A percentile compares a stretch with the other conserved stretches of the same genome.
phyloP scores from a whole-genome alignment of 2,797 vertebrate species.

The Anabacerthia variegaticeps region DNA sequence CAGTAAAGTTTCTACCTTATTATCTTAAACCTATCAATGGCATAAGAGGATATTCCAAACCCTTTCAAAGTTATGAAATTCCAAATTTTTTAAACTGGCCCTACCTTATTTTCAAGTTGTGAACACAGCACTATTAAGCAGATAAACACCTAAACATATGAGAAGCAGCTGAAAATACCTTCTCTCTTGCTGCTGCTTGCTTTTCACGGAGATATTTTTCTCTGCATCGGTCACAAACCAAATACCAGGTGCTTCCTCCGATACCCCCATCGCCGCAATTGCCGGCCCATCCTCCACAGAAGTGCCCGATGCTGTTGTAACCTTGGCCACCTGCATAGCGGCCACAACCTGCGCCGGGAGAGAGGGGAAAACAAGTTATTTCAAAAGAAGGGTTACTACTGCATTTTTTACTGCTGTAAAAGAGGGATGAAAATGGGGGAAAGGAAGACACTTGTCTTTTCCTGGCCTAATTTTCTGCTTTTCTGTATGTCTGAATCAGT shows the following conservation, averaged over 20 bases:
- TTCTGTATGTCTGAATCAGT: background rate
- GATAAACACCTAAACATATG: fast-evolving
- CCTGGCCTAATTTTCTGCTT: background rate
- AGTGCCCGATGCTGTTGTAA: constrained; percentile 98
- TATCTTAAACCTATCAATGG: background rate
- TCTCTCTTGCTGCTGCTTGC: constrained; percentile 95
- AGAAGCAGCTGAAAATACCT: constrained; percentile 78
- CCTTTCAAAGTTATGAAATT: background rate
- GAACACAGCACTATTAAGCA: background rate
- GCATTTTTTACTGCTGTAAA: background rate
- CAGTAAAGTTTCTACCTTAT: background rate
- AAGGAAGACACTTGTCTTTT: background rate
- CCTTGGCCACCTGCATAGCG: constrained; percentile 97
- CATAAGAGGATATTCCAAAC: background rate
- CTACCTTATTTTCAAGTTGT: background rate
- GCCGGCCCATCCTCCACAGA: constrained; percentile 98
- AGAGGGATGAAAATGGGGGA: background rate
- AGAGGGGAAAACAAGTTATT: background rate
- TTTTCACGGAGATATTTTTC: constrained; percentile 98
- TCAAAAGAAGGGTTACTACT: background rate
- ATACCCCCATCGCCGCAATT: constrained; percentile 98
- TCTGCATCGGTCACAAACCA: constrained; percentile 96
- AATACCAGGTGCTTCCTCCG: constrained; percentile 98
- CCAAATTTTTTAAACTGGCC: background rate
- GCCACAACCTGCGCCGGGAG: constrained; percentile 86